Conservation (phyloP, 2,888 invertebrate genomes). For the Phalera bucephala region DNA sequence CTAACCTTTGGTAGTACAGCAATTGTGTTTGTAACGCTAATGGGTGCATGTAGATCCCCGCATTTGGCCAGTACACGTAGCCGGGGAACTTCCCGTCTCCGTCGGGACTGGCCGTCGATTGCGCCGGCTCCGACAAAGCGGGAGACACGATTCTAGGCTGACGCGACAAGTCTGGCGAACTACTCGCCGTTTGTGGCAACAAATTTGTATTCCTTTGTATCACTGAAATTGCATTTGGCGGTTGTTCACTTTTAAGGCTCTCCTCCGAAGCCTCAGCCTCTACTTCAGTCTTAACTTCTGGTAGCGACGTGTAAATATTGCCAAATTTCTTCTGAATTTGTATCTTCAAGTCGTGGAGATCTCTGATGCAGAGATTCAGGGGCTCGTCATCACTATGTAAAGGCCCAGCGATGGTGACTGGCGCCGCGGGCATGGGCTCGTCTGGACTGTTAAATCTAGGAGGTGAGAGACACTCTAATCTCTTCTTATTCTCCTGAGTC, state of each 20-base stretch:
- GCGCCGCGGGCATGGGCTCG: slow-evolving; percentile 63
- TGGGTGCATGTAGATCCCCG: slow-evolving; percentile 88
- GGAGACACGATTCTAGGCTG: slow-evolving; percentile 55
- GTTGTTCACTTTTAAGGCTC: slow-evolving; percentile 65
- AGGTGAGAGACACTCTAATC: slow-evolving; percentile 58
- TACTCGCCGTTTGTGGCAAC: slow-evolving; percentile 61
- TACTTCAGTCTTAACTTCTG: slow-evolving; percentile 84
- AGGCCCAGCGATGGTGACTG: slow-evolving; percentile 54
- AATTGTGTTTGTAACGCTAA: slow-evolving; percentile 88
- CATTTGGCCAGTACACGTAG: slow-evolving; percentile 88
- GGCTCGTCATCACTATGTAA: slow-evolving; percentile 86
- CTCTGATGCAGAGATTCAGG: slow-evolving; percentile 91
- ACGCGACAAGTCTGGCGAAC: slow-evolving; percentile 68
- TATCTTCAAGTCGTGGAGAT: slow-evolving; percentile 87
- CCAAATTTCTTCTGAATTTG: slow-evolving; percentile 85
- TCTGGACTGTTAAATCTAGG: slow-evolving; percentile 60
- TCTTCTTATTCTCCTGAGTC: slow-evolving; percentile 85
- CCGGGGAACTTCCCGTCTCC: slow-evolving; percentile 69
- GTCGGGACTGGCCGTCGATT: slow-evolving; percentile 57
- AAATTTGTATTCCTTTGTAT: slow-evolving; percentile 72
- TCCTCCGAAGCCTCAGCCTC: slow-evolving; percentile 76
- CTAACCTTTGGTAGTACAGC: slow-evolving; percentile 89
- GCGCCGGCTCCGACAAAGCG: slow-evolving; percentile 67
- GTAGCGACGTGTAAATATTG: slow-evolving; percentile 82
- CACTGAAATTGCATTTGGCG: slow-evolving; percentile 71